phyloP scores from a whole-genome alignment of 2,113 vertebrate species.

The Rhinolophus ferrumequinum region DNA sequence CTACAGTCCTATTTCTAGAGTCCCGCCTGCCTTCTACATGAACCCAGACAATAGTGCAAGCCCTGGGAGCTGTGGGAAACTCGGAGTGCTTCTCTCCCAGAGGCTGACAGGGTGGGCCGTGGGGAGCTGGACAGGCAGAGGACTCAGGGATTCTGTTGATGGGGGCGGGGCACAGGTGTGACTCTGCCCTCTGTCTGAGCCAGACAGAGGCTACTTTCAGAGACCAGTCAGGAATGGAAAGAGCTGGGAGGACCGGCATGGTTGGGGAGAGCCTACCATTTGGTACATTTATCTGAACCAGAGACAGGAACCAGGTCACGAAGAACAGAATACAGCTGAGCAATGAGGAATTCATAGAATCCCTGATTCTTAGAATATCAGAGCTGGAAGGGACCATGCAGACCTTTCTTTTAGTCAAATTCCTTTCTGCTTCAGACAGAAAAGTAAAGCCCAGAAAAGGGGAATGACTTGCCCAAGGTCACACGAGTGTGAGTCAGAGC shows the following conservation, averaged over 20 bases:
- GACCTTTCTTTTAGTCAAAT: not conserved
- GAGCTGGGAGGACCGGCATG: not conserved
- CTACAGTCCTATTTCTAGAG: not conserved
- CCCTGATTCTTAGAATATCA: constrained; percentile 27
- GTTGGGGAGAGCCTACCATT: not conserved
- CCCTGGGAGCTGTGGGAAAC: not conserved
- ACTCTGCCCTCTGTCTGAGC: not conserved
- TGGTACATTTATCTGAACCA: not conserved
- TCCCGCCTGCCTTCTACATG: not conserved
- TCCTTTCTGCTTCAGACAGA: not conserved
- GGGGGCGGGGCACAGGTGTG: not conserved
- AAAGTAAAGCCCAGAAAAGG: not conserved
- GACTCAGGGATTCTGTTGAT: not conserved
- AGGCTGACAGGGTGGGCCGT: not conserved
- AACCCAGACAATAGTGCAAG: not conserved
- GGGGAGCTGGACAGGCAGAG: not conserved
- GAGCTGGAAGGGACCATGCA: not conserved
- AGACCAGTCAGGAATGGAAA: not conserved
- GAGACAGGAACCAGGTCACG: not conserved
- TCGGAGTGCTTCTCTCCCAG: not conserved
- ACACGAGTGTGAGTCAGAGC: not conserved
- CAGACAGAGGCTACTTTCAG: not conserved
- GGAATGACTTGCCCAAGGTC: not conserved
- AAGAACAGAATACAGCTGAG: not conserved
- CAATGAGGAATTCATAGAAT: not conserved